Conservation (phyloP, 2,113 vertebrate genomes). For the Myiozetetes cayanensis region DNA sequence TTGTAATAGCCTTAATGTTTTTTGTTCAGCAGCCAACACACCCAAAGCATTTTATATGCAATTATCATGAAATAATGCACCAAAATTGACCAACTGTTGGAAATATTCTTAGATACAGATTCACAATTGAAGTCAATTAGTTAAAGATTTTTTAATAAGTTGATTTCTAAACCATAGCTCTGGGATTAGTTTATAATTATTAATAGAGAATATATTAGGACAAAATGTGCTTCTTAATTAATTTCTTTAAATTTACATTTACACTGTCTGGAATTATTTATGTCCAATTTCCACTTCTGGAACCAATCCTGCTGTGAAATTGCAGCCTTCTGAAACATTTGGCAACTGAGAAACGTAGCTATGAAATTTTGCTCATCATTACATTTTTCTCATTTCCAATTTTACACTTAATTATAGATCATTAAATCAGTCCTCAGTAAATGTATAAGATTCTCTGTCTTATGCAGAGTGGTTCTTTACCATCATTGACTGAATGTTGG, state of each 20-base stretch:
- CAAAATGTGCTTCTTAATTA: slow-evolving; percentile 29
- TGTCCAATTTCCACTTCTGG: slow-evolving; percentile 31
- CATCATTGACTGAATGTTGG: not conserved
- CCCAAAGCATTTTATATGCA: slow-evolving; percentile 30
- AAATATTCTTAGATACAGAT: slow-evolving; percentile 8
- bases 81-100: slow-evolving; percentile 56
- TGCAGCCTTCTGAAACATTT: slow-evolving; percentile 42
- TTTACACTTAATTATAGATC: slow-evolving; percentile 48
- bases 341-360: slow-evolving; percentile 12
- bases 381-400: slow-evolving; percentile 37
- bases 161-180: slow-evolving; percentile 9
- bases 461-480: not conserved
- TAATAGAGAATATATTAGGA: not conserved
- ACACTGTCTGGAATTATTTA: slow-evolving; percentile 26
- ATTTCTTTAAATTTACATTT: not conserved
- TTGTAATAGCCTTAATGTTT: not conserved
- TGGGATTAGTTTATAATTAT: slow-evolving; percentile 26
- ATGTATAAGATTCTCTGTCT: not conserved
- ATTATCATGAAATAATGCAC: slow-evolving; percentile 50
- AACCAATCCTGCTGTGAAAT: slow-evolving; percentile 35
- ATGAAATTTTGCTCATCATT: slow-evolving; percentile 39
- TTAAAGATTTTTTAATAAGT: slow-evolving; percentile 21
- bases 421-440: slow-evolving; percentile 16
- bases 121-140: slow-evolving; percentile 54
- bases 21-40: slow-evolving; percentile 29